Base-by-base conservation (phyloP, 2,113 vertebrate genomes). In the Larimichthys crocea region DNA sequence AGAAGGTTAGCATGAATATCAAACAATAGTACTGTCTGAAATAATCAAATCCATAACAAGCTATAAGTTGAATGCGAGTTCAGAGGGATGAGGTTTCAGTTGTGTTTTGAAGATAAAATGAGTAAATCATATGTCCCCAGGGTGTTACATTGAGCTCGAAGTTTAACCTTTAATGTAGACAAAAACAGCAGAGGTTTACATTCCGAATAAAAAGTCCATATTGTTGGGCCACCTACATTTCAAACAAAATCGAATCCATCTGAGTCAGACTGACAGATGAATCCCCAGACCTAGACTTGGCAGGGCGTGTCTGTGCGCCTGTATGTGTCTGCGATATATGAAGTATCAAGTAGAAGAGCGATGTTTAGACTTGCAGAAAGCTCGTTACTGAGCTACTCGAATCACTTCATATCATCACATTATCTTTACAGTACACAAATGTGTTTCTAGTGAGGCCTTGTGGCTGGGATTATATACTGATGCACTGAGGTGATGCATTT, bases 221-320 rank as follows among this genome's bases (percentile, higher is more conserved):
- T n/a, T 59, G 24, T 59, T 10, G 15, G 12, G 5, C 57, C 1
- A 9, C 10, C 31, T 35, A n/a, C 29, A 68, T 66, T 26, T 74
- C 55, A 74, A 74, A 52, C 42, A 10, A 55, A 72, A 80, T 35
- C 29, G 19, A 24, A 61, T 40, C 35, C 17, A 55, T 44, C 12
- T 46, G 42, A 63, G 26, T 49, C 50, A 40, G 9, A 26, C 40
- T 29, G 42, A 79, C 9, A 8, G 20, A 57, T 29, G 48, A 42
- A 70, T 29, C 57, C n/a, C 19, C 12, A 35, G 24, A 40, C 14
- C 5, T 19, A 49, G 40, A 67, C 66, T 31, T 74, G 46, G 31
- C 31, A 6, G n/a, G 48, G 65, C 1, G 2, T 46, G n/a, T 14
- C 4, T 55, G 19, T 53, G 8, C 19, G 20, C 20, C 10, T 5